Base-by-base conservation (phyloP, 2,888 invertebrate species). In the Hirtodrosophila confusa region DNA sequence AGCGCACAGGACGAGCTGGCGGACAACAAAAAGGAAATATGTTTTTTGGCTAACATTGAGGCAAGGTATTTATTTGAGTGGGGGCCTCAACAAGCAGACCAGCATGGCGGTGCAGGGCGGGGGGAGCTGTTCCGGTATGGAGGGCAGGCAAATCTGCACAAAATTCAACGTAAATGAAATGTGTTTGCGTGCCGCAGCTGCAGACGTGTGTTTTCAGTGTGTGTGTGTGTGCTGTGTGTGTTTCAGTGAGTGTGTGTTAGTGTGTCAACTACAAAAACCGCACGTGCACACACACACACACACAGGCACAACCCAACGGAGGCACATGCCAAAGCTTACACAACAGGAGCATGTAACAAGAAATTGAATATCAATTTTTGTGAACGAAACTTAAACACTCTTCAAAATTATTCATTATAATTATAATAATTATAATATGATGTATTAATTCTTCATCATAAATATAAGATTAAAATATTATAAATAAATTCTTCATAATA, bases 201-300 rank as follows among this genome's bases (percentile, higher is more conserved):
- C 53, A 61, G 43, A 56, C 61, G 53, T 43, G 40, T 56, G 40
- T 49, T 17, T 17, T 17, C 17, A 17, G 35, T 55, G 49, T 24
- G 37, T 48, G 49, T 47, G 62, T 58, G 40, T 41, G 53, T 51
- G 69, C 17, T 41, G 47, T 47, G 44, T 31, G 29, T 35, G 43
- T 36, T 44, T 54, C 35, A 33, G 12, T 33, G 47, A 31, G 47
- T 53, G 23, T 33, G 62, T 83, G 75, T 86, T 86, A 79, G 84
- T 86, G 84, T 83, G 83, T 84, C 83, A 83, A 84, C 86, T 83
- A 72, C 80, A 84, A 73, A 86, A 86, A 78, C 83, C 84, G 69
- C 77, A 80, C 78, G 61, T 63, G 53, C 49, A 70, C 53, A 70
- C 65, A 78, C 56, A 61, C 60, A 58, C 43, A 48, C 17, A 54